Base-by-base conservation (phyloP, 2,797 vertebrate species). In the Chrysocyon brachyurus region DNA sequence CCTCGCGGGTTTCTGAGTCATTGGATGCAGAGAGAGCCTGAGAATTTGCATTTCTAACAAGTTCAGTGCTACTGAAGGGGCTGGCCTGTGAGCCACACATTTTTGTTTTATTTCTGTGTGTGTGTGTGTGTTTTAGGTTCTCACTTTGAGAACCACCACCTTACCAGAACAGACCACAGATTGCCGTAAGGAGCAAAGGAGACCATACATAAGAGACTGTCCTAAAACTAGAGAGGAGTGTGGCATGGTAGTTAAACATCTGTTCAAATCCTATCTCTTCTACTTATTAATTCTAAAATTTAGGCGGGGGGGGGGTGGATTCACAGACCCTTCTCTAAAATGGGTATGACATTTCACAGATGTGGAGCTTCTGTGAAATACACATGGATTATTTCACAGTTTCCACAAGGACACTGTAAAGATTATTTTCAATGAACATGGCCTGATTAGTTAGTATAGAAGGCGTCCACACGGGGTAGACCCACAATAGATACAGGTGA, bases 391-490 rank as follows among this genome's bases (percentile, higher is more conserved):
- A 46, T n/a, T 54, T 64, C 14, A 5, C 2, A 3, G 11, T 56
- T 52, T 31, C 56, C 28, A 5, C 0, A 2, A 1, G 0, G 21
- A 46, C 10, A 8, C 56, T 33, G 26, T 79, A 49, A 84, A 5
- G 49, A 73, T 59, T 21, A 1, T 81, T 84, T 88, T 54, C 56
- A 5, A 6, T 24, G 33, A 17, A 21, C 15, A 33, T 26, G n/a
- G 57, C 6, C 16, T 11, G 40, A 46, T 8, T 46, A 7, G 1
- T 56, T n/a, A 63, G 40, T 72, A 17, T 40, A 73, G 63, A 56
- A 88, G n/a, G 36, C 8, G 28, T 28, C 31, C 14, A 4, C 10
- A 9, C 0, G 0, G 6, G 16, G 21, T 5, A 22, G 68, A 7
- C 9, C 8, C 28, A 17, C 21, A 2, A 2, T 17, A 36, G 11